These are phyloP conservation scores for Dipodomys ordii DNA, from an alignment of 2,113 vertebrate species.

Conservation along the genomic window DNA sequence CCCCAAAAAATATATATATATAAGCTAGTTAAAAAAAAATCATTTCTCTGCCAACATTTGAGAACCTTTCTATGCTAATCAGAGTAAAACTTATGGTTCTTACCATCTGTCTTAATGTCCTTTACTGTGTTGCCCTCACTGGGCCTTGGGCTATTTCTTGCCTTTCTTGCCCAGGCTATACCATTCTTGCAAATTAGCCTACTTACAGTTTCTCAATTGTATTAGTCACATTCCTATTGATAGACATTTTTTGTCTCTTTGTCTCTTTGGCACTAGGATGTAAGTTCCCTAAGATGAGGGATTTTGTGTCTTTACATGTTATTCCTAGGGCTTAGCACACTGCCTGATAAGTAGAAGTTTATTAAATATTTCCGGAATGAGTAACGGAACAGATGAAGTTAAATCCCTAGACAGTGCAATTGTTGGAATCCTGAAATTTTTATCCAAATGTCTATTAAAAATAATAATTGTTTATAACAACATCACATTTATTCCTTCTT, in stretches of 20 bases:
- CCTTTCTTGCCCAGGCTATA: not conserved
- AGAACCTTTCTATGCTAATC: not conserved
- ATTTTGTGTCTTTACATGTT: slow-evolving; percentile 6
- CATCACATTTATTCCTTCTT: not conserved
- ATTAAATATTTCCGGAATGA: slow-evolving; percentile 4
- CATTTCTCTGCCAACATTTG: slow-evolving; percentile 3
- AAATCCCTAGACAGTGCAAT: not conserved
- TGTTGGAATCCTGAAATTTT: not conserved
- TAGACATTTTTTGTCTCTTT: not conserved
- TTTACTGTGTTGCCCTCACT: not conserved
- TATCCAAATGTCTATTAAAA: not conserved
- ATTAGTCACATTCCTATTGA: not conserved
- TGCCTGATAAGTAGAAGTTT: not conserved
- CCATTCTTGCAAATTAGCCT: not conserved
- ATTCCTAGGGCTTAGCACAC: not conserved
- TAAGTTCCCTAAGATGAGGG: not conserved
- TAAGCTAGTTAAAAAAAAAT: not conserved
- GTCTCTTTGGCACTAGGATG: not conserved
- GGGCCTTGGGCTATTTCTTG: not conserved
- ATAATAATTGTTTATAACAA: slow-evolving; percentile 18
- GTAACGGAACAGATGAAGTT: slow-evolving; percentile 7
- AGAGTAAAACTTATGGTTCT: not conserved
- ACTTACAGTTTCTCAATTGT: not conserved
- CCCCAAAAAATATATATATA: not conserved
- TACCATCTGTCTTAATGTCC: not conserved